A percentile compares a stretch with the other conserved stretches of the same genome.
These are phyloP conservation scores for Scaptodrosophila latifasciaeformis DNA, from an alignment of 2,888 invertebrate genomes.

Conservation along the genomic window DNA sequence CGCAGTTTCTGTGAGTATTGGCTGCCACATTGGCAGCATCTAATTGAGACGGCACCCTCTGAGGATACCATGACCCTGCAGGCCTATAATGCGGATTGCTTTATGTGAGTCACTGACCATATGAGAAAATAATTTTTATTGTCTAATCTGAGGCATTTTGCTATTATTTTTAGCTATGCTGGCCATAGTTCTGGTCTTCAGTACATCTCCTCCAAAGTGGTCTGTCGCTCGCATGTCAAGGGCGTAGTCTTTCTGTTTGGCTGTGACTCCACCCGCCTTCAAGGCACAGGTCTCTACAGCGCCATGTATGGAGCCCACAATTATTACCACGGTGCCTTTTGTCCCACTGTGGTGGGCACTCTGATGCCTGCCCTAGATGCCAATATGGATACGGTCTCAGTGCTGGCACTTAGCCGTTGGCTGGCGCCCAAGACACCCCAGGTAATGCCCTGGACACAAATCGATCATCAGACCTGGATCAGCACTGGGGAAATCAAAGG, in stretches of 20 bases:
- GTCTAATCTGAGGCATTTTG: not conserved
- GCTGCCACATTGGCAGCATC: conserved; percentile 75
- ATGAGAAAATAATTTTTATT: not conserved
- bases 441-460: conserved; percentile 75
- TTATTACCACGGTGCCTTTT: conserved; percentile 74
- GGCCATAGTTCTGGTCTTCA: conserved; percentile 83
- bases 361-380: conserved; percentile 77
- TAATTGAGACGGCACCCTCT: conserved; percentile 76
- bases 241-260: conserved; percentile 81
- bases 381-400: conserved; percentile 76
- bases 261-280: conserved; percentile 77
- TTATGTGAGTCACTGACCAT: conserved; percentile 78
- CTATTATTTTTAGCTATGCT: conserved; percentile 77
- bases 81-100: conserved; percentile 77
- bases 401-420: conserved; percentile 76
- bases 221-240: conserved; percentile 77
- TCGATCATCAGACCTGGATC: conserved; percentile 75
- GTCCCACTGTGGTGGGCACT: conserved; percentile 77
- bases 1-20: conserved; percentile 76
- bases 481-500: conserved; percentile 67
- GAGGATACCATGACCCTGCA: conserved; percentile 76
- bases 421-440: conserved; percentile 69
- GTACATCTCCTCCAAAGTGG: conserved; percentile 77
- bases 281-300: conserved; percentile 74
- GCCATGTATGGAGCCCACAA: conserved; percentile 76